Percentiles rank a stretch among this genome's conserved stretches.
Evolutionary conservation across 2,797 vertebrate species (phyloP).

Genomic region (Cyprinella venusta): DNA sequence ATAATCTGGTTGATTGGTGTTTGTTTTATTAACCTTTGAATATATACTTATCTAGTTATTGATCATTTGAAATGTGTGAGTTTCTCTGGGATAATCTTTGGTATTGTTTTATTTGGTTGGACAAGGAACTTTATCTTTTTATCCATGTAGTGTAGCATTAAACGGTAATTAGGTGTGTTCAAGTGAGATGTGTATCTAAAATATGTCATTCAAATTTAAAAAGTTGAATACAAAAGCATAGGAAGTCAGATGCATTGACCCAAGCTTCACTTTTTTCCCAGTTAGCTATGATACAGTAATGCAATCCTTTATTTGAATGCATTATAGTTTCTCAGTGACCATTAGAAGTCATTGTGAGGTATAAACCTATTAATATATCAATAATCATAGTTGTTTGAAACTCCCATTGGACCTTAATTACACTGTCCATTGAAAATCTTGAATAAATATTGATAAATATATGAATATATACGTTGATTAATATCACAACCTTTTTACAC

Average conservation of each 20-base stretch:
- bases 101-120: background rate
- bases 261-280: background rate
- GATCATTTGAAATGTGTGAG: background rate
- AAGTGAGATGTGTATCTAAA: background rate
- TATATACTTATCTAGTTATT: background rate
- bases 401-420: background rate
- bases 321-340: background rate
- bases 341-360: background rate
- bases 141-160: background rate
- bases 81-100: background rate
- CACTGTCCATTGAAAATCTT: background rate
- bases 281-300: background rate
- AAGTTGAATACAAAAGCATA: background rate
- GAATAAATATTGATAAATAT: no score
- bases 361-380: background rate
- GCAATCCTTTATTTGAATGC: background rate
- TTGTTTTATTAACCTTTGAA: background rate
- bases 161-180: background rate
- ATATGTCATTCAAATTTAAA: background rate
- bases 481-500: background rate
- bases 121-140: background rate
- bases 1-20: background rate
- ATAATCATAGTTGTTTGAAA: conserved; percentile 1
- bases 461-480: background rate
- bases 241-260: background rate